Conservation (phyloP, 92 coral and sea anemone species). For the Hydrozoanthus gracilis region DNA sequence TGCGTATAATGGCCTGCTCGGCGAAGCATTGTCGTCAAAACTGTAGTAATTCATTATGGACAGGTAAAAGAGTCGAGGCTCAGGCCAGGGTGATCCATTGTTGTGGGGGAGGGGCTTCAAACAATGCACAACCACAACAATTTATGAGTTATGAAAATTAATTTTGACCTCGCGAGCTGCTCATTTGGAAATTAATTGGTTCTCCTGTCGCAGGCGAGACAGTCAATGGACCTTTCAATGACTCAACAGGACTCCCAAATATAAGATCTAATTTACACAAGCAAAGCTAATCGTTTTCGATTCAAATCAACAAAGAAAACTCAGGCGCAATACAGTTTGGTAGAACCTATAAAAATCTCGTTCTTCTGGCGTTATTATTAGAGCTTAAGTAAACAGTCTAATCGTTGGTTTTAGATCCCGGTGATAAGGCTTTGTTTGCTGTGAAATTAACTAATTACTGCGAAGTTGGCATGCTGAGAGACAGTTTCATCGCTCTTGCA, state of each 20-base stretch:
- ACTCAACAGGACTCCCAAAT: conserved; percentile 22
- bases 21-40: conserved; percentile 2
- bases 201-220: background rate
- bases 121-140: conserved; percentile 30
- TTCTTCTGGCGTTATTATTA: conserved; percentile 14
- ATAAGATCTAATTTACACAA: background rate
- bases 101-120: conserved; percentile 32
- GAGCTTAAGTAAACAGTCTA: conserved; percentile 30
- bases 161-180: conserved; percentile 37
- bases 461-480: conserved; percentile 42
- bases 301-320: conserved; percentile 30
- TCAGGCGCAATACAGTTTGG: background rate
- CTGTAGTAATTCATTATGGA: conserved; percentile 8
- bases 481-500: conserved; percentile 41
- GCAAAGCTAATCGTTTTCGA: conserved; percentile 20
- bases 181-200: conserved; percentile 44
- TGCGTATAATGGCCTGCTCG: background rate
- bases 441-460: conserved; percentile 45
- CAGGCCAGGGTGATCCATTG: background rate
- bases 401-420: conserved; percentile 31
- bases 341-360: conserved; percentile 10
- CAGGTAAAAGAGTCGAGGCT: background rate
- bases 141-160: conserved; percentile 20
- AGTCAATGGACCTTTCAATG: background rate
- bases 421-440: conserved; percentile 38